phyloP scores from a whole-genome alignment of 2,113 vertebrate species.

The Perognathus longimembris region DNA sequence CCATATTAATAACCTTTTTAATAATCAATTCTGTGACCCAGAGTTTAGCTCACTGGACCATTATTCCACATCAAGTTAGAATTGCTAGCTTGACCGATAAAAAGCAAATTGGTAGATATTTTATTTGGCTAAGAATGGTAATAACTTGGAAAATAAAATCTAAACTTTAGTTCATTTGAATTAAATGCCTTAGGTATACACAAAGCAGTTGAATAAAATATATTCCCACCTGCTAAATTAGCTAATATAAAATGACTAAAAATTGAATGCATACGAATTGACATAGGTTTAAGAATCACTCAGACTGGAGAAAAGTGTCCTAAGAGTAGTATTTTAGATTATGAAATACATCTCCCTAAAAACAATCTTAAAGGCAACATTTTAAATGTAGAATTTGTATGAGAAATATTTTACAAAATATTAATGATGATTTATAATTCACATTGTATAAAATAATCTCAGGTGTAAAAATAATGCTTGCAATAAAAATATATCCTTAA shows the following conservation, averaged over 20 bases:
- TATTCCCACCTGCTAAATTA: neutral
- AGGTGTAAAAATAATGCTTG: conserved; percentile 27
- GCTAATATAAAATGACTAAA: neutral
- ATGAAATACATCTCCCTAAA: neutral
- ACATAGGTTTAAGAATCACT: neutral
- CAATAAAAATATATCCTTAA: neutral
- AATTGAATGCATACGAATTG: neutral
- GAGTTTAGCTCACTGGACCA: neutral
- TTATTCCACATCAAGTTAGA: conserved; percentile 37
- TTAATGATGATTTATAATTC: neutral
- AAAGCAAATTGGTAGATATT: neutral
- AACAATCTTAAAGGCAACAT: neutral
- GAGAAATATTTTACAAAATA: neutral
- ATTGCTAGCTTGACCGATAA: neutral
- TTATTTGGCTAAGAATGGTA: conserved; percentile 38
- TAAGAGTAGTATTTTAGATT: neutral
- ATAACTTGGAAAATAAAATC: conserved; percentile 22
- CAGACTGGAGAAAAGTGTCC: neutral
- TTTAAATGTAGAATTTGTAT: neutral
- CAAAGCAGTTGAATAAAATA: neutral
- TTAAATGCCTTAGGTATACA: neutral
- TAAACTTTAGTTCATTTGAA: conserved; percentile 9
- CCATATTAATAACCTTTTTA: conserved; percentile 48
- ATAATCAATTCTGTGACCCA: neutral
- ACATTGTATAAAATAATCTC: neutral